Base-by-base conservation (phyloP, 2,888 invertebrate genomes). In the Drosophila longiperda region DNA sequence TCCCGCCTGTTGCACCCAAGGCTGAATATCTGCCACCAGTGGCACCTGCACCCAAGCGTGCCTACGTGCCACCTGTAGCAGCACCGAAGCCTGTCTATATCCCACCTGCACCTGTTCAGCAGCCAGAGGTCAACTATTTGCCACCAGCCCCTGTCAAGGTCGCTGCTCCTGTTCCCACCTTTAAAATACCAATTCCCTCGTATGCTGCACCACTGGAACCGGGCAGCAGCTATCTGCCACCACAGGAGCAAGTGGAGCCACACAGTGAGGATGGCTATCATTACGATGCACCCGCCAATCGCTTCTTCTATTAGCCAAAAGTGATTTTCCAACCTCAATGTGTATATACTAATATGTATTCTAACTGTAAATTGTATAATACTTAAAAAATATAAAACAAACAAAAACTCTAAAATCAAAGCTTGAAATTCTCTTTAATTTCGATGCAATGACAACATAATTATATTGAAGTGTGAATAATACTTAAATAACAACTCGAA, bases 161-260 rank as follows among this genome's bases (percentile, higher is more conserved):
- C 45, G 23, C 1, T 45, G 45, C 23, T 15, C 23, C 45, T 8
- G 60, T 65, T 26, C 77, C 80, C 48, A 75, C 42, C 52, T 90
- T 66, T 64, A 85, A 80, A 61, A 91, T 92, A 40, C 91, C 91
- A n/a, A 90, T 91, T 50, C 92, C 91, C 6, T 90, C 91, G 4
- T 92, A 92, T 54, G 92, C 92, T 15, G 92, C 81, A 9, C 91
- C 91, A 0, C 68, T 92, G 57, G 90, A 90, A 58, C 85, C 88
- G 7, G 69, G 75, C 17, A 75, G 73, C 62, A 65, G 48, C 6
- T 89, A 91, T 38, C 57, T 89, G 76, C 90, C 91, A 8, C 89
- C 89, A 7, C 77, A 78, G 71, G 79, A 90, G 57, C 20, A 74
- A 11, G 58, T 78, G 15, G 89, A 82, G 70, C 65, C 85, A 17